Percentiles rank a stretch among this genome's conserved stretches.
phyloP scores from a whole-genome alignment of 2,797 vertebrate species.

The Taenioides sp. region DNA sequence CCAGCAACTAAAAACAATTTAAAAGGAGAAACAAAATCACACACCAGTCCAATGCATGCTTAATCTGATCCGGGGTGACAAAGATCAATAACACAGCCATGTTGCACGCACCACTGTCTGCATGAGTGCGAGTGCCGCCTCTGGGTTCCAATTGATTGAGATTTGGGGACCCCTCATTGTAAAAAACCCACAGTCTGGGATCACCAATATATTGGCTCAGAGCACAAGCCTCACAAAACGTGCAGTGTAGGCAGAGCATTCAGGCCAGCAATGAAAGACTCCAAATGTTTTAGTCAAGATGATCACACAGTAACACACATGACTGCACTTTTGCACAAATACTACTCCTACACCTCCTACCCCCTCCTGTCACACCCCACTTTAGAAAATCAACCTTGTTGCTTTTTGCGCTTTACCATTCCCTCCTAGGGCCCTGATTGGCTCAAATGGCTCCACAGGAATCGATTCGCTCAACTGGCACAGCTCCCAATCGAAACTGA shows the following conservation, averaged over 20 bases:
- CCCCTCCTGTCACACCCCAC: constrained; percentile 47
- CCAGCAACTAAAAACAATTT: background rate
- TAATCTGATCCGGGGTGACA: background rate
- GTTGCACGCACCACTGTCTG: constrained; percentile 5
- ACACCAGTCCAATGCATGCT: background rate
- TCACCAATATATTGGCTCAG: constrained; percentile 33
- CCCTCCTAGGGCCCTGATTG: constrained; percentile 56
- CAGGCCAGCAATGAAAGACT: constrained; percentile 7
- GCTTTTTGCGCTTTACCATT: constrained; percentile 44
- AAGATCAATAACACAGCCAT: constrained; percentile 37
- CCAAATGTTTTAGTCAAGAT: constrained; percentile 13
- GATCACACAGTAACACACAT: constrained; percentile 21
- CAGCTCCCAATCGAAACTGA: constrained; percentile 51
- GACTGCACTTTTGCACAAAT: constrained; percentile 22
- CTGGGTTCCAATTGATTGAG: constrained; percentile 56
- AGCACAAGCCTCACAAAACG: constrained; percentile 1
- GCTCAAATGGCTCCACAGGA: constrained; percentile 59
- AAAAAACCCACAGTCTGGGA: constrained; percentile 34
- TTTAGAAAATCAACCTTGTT: constrained; percentile 58
- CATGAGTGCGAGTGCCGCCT: constrained; percentile 16
- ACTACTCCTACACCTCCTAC: constrained; percentile 22
- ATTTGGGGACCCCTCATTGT: constrained; percentile 38
- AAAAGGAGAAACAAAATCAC: background rate
- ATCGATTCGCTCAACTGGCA: constrained; percentile 57
- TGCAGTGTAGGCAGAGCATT: constrained; percentile 5